phyloP scores from a whole-genome alignment of 1,140 invertebrate species.

The Magallana angulata region DNA sequence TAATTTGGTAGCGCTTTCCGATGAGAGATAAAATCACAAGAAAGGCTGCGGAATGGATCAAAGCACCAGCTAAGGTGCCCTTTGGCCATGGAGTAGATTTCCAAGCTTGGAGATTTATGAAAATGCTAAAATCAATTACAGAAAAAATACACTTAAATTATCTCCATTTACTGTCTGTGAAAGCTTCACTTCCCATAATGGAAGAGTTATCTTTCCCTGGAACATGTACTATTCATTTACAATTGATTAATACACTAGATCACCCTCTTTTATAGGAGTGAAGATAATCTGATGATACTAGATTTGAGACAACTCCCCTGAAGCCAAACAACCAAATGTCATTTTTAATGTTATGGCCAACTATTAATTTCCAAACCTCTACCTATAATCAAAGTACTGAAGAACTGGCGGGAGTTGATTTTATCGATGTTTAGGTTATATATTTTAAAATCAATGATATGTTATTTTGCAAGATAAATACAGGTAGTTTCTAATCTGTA shows the following conservation, averaged over 20 bases:
- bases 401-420: too few relatives aligned
- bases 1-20: conserved; percentile 1
- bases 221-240: neutral
- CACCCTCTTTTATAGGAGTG: neutral
- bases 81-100: neutral
- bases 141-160: conserved; percentile 18
- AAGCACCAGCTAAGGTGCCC: neutral
- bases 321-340: too few relatives aligned
- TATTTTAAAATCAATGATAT: too few relatives aligned
- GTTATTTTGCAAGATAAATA: too few relatives aligned
- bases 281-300: neutral
- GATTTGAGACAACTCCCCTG: too few relatives aligned
- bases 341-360: too few relatives aligned
- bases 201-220: conserved; percentile 1
- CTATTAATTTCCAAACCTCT: too few relatives aligned
- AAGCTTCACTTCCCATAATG: neutral
- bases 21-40: conserved; percentile 15
- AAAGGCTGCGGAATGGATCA: conserved; percentile 19
- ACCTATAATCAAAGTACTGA: too few relatives aligned
- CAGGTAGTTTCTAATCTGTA: too few relatives aligned
- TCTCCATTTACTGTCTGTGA: neutral
- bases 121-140: conserved; percentile 31
- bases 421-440: too few relatives aligned
- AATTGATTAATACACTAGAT: neutral
- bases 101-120: conserved; percentile 9